These are phyloP conservation scores for Theristus sp. DNA, from an alignment of 2,888 invertebrate species.

Conservation along the genomic window DNA sequence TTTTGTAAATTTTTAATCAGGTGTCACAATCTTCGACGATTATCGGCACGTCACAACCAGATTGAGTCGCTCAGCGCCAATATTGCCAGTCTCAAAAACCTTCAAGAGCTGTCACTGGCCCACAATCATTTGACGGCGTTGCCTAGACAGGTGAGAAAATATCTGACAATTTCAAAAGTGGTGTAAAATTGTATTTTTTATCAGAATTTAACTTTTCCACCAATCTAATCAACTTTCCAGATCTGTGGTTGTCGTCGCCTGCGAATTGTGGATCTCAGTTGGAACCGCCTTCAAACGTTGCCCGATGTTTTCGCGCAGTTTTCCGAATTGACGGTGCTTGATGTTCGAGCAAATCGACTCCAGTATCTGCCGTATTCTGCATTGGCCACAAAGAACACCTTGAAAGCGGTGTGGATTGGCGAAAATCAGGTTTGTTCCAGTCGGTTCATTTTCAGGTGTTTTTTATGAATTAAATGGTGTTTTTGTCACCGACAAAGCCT, in stretches of 20 bases:
- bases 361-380: neutral
- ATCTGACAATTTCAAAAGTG: no score
- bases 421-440: neutral
- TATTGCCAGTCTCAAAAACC: neutral
- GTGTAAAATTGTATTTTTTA: no score
- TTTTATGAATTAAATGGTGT: no score
- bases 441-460: no score
- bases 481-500: no score
- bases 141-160: neutral
- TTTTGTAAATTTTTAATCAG: no score
- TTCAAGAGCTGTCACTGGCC: neutral
- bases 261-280: neutral
- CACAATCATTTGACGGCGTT: neutral
- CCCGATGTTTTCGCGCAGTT: neutral
- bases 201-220: no score
- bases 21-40: neutral
- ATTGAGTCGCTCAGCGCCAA: neutral
- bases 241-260: neutral
- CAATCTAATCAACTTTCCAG: neutral
- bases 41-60: neutral
- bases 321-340: neutral
- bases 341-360: neutral
- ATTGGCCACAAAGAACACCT: neutral
- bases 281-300: neutral
- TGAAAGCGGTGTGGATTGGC: neutral